phyloP scores from a whole-genome alignment of 2,888 invertebrate genomes.

The Adineta ricciae region DNA sequence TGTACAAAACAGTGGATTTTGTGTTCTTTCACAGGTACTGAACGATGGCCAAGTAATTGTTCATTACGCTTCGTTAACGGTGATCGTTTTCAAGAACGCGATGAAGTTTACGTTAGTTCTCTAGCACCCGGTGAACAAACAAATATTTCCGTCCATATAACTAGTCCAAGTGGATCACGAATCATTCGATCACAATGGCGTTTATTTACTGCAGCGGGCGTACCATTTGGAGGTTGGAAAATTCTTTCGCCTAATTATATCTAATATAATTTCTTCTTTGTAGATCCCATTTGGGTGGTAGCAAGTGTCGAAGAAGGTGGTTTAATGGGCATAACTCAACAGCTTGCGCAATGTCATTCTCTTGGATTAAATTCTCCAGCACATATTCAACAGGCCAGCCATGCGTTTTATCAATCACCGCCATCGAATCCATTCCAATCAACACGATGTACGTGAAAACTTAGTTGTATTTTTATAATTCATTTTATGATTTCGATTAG shows the following conservation, averaged over 20 bases:
- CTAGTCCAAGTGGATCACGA: conserved; percentile 65
- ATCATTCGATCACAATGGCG: conserved; percentile 78
- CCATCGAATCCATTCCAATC: neutral
- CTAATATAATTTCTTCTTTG: conserved; percentile 34
- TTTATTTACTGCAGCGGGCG: conserved; percentile 72
- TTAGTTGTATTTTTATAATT: too few species aligned
- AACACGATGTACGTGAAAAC: neutral
- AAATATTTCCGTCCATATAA: conserved; percentile 68
- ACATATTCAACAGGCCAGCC: neutral
- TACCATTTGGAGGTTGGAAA: conserved; percentile 74
- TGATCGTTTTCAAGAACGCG: conserved; percentile 55
- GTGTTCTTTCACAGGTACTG: conserved; percentile 52
- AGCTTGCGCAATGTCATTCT: conserved; percentile 61
- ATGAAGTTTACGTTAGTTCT: conserved; percentile 60
- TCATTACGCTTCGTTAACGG: conserved; percentile 67
- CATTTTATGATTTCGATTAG: neutral
- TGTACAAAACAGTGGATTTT: too few species aligned
- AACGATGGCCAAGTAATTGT: conserved; percentile 71
- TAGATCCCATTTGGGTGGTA: conserved; percentile 72
- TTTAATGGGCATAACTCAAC: conserved; percentile 69
- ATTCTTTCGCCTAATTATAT: neutral
- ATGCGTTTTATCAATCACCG: neutral
- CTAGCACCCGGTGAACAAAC: conserved; percentile 67
- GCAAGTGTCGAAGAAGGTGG: conserved; percentile 70
- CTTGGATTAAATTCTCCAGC: conserved; percentile 46